Base-by-base conservation (phyloP, 2,797 vertebrate species). In the Acropternis orthonyx region DNA sequence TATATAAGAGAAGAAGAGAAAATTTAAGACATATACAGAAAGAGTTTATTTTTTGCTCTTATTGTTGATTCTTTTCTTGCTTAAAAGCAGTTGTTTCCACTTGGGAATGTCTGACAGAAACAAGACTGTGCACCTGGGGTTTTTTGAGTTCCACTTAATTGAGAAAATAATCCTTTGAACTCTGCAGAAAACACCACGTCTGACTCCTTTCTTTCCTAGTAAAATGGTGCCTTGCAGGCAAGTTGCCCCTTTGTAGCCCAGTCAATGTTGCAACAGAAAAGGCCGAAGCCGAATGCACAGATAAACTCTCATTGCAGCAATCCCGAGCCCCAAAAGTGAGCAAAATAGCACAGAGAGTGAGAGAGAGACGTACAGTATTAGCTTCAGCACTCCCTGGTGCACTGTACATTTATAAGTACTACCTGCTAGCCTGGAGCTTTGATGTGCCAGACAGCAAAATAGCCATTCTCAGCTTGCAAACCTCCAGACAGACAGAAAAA, bases 391-490 rank as follows among this genome's bases (percentile, higher is more conserved):
- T 94, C 92, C 77, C 92, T 14, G 24, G 80, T 76, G 71, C 49
- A 67, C 51, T 88, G 56, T 41, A 94, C 18, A 30, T 94, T 93
- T 97, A 30, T 94, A 88, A 78, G 73, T 61, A 66, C 52, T 54
- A 36, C 34, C 71, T 91, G 43, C 32, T 93, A 88, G 73, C 41
- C 54, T 89, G 55, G 49, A 71, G 37, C 68, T 76, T 83, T 78
- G 93, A 93, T 83, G 86, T 91, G 77, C 27, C 52, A 91, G 63
- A 86, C 66, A 85, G 52, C 67, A 66, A 86, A 95, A 82, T 89
- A 91, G 49, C 48, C 26, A 13, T 41, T 27, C 56, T 58, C 48
- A 85, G 24, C 63, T 85, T 89, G 79, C 62, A 93, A 61, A 74
- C 54, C 85, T 96, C 85, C 84, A 62, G 93, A 72, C n/a, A 92